These are phyloP conservation scores for Glareola pratincola DNA, from an alignment of 2,113 vertebrate genomes.

Conservation along the genomic window DNA sequence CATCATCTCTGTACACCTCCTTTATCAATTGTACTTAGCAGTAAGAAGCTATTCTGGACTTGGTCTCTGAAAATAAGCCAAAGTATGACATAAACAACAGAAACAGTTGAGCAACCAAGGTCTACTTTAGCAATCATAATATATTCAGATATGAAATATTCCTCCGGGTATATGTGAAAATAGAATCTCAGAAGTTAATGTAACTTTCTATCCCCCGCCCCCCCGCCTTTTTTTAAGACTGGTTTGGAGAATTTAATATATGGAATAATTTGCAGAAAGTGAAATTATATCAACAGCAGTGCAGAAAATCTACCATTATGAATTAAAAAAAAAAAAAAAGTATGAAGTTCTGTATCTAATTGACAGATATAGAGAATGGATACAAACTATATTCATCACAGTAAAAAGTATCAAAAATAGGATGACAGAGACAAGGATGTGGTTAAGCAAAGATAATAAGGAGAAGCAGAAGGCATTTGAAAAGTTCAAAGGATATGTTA, in stretches of 20 bases:
- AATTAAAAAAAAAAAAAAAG: neutral
- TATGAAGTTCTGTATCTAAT: slow-evolving; percentile 54
- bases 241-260: slow-evolving; percentile 50
- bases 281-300: slow-evolving; percentile 53
- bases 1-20: neutral
- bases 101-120: slow-evolving; percentile 12
- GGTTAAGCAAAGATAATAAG: slow-evolving; percentile 40
- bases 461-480: slow-evolving; percentile 44
- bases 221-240: neutral
- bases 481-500: slow-evolving; percentile 64
- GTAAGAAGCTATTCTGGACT: neutral
- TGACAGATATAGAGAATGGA: slow-evolving; percentile 37
- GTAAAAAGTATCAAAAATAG: slow-evolving; percentile 38
- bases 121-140: slow-evolving; percentile 53
- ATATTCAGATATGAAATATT: slow-evolving; percentile 67
- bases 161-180: slow-evolving; percentile 44
- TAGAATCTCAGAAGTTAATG: slow-evolving; percentile 56
- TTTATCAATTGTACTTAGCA: slow-evolving; percentile 1
- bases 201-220: neutral
- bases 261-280: slow-evolving; percentile 53
- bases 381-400: slow-evolving; percentile 26
- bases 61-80: neutral
- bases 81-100: neutral
- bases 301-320: slow-evolving; percentile 38
- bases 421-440: slow-evolving; percentile 21